Evolutionary conservation across 1,140 invertebrate species (phyloP).

Genomic region (Drosophila biarmipes): DNA sequence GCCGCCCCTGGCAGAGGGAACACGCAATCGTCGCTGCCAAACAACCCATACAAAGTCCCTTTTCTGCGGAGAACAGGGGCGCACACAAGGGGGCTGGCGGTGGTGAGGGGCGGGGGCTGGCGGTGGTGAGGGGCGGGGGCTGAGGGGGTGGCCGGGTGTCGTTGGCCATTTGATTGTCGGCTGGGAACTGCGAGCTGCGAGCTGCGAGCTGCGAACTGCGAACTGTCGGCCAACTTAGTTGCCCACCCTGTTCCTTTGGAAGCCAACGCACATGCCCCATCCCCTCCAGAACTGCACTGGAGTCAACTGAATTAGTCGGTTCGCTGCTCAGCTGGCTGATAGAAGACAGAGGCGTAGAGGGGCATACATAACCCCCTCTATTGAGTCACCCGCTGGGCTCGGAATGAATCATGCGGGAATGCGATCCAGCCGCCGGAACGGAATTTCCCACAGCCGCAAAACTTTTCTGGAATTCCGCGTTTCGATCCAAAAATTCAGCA

Average conservation of each 20-base stretch:
- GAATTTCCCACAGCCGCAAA: conserved; percentile 33
- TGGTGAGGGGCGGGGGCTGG: not conserved
- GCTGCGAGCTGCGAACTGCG: conserved; percentile 19
- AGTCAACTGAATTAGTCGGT: conserved; percentile 58
- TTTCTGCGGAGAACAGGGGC: conserved; percentile 14
- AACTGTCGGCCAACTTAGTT: conserved; percentile 51
- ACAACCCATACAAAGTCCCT: conserved; percentile 71
- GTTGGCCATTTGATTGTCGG: conserved; percentile 74
- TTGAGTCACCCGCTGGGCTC: conserved; percentile 24
- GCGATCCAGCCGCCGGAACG: conserved; percentile 34
- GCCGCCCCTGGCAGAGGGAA: conserved; percentile 21
- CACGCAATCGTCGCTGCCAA: conserved; percentile 44
- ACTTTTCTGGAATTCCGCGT: conserved; percentile 38
- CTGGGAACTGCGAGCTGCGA: conserved; percentile 23
- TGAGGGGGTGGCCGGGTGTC: conserved; percentile 20
- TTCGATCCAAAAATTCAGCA: conserved; percentile 35
- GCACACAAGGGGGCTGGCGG: no score
- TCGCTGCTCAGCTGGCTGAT: conserved; percentile 27
- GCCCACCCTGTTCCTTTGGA: not conserved
- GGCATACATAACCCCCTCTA: not conserved
- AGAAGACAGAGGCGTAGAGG: not conserved
- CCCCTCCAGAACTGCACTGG: conserved; percentile 19
- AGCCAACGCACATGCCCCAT: not conserved
- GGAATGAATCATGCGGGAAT: conserved; percentile 45
- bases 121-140: not conserved